Base-by-base conservation (phyloP, 30 jellyfish, hydroid and myxozoan genomes). In the Turritopsis dohrnii region DNA sequence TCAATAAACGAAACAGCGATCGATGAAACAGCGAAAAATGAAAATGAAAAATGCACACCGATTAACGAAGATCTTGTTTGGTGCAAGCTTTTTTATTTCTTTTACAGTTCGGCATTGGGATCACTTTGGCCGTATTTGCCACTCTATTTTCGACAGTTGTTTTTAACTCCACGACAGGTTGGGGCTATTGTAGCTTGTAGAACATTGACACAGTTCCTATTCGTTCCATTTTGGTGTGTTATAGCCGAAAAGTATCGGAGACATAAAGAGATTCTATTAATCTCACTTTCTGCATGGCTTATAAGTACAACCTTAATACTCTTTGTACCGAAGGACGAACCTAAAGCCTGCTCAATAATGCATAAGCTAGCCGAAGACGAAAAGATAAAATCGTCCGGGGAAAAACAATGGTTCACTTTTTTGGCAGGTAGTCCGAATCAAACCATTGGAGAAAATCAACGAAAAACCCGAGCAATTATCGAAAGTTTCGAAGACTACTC, bases 101-200 rank as follows among this genome's bases (percentile, higher is more conserved):
- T 86, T 52, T 92, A 87, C 76, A 92, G 89, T 25, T 80, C 97
- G 29, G 97, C 97, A 20, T 69, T 92, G 77, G 97, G 97, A 0
- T 92, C 97, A 7, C 79, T 92, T 23, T 92, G 97, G 97, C 97
- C 97, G 0, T 92, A 87, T 72, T 71, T 92, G 17, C 97, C 97
- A 20, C 74, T 92, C 22, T 92, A 92, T 54, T 92, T 87, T 85
- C 95, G 95, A 83, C 97, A 92, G 69, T 54, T 87, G 60, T 92
- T 92, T 65, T 71, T 92, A 54, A 87, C 97, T 21, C 97, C 97
- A 22, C 81, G 97, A 52, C 97, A 92, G 81, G 97, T 84, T 21
- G 97, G 97, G 18, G 84, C 96, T 21, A 92, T 92, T 54, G 97
- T 92, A 1, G 97, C 97, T 17, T 72, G 96, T 28, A 71, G 97